Evolutionary conservation across 1,140 invertebrate genomes (phyloP).

Genomic region (Psilanteris sp.): DNA sequence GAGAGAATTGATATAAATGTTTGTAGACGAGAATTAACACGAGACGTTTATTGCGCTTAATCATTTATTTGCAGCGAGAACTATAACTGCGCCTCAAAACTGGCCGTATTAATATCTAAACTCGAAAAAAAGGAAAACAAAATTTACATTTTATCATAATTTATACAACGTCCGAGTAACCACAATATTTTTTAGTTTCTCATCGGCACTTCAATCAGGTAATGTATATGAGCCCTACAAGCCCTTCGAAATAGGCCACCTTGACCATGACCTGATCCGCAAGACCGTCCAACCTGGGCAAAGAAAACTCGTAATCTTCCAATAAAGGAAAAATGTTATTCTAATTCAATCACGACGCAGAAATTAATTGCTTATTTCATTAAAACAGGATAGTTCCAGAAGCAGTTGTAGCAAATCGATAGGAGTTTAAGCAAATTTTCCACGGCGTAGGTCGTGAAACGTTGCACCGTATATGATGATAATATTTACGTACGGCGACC

Average conservation of each 20-base stretch:
- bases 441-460: too few relatives aligned
- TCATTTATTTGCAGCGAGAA: too few relatives aligned
- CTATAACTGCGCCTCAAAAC: too few relatives aligned
- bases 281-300: constrained; percentile 45
- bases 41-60: too few relatives aligned
- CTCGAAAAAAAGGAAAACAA: too few relatives aligned
- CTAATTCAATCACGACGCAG: constrained; percentile 9
- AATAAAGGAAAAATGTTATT: constrained; percentile 2
- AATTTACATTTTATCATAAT: constrained; percentile 44
- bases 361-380: constrained; percentile 34
- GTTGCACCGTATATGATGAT: too few relatives aligned
- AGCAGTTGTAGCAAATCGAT: constrained; percentile 11
- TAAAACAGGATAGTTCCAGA: constrained; percentile 11
- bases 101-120: too few relatives aligned
- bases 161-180: constrained; percentile 36
- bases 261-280: constrained; percentile 60
- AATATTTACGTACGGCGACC: too few relatives aligned
- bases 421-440: constrained; percentile 5
- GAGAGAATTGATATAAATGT: too few relatives aligned
- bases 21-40: too few relatives aligned
- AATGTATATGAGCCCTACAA: constrained; percentile 52
- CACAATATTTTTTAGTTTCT: constrained; percentile 47
- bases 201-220: constrained; percentile 59
- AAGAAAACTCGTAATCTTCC: constrained; percentile 10
- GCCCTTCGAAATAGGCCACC: constrained; percentile 60